phyloP scores from a whole-genome alignment of 1,140 invertebrate species.

The Drosophila dunni region DNA sequence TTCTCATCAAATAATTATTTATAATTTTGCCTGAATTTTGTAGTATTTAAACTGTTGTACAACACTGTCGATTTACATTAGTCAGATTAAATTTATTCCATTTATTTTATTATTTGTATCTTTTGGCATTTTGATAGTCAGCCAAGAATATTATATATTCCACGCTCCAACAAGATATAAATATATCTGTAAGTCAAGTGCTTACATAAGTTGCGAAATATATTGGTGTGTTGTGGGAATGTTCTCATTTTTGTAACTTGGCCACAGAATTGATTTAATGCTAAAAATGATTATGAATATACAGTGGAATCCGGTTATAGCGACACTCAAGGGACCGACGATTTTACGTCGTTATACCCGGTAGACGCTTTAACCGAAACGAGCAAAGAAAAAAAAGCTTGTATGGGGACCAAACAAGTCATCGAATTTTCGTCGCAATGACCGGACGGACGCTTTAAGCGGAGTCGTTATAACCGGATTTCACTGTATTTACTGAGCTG shows the following conservation, averaged over 20 bases:
- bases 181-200: constrained; percentile 1
- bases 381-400: no score
- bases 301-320: no score
- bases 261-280: not conserved
- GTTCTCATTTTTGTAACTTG: not conserved
- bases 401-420: no score
- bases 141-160: constrained; percentile 13
- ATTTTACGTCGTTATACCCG: no score
- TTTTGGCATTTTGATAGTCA: constrained; percentile 1
- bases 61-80: constrained; percentile 8
- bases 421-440: no score
- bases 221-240: not conserved
- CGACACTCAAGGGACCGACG: no score
- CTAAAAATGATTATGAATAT: not conserved
- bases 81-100: not conserved
- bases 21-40: not conserved
- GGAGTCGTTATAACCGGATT: no score
- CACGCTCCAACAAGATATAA: constrained; percentile 8
- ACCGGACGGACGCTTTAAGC: no score
- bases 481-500: not conserved
- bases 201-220: not conserved
- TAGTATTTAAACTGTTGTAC: constrained; percentile 3
- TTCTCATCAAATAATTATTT: not conserved
- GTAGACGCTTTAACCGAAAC: no score
- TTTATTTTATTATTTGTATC: not conserved